A percentile compares a stretch with the other conserved stretches of the same genome.
Evolutionary conservation across 2,113 vertebrate species (phyloP).

Genomic region (pig (Sus scrofa)): DNA sequence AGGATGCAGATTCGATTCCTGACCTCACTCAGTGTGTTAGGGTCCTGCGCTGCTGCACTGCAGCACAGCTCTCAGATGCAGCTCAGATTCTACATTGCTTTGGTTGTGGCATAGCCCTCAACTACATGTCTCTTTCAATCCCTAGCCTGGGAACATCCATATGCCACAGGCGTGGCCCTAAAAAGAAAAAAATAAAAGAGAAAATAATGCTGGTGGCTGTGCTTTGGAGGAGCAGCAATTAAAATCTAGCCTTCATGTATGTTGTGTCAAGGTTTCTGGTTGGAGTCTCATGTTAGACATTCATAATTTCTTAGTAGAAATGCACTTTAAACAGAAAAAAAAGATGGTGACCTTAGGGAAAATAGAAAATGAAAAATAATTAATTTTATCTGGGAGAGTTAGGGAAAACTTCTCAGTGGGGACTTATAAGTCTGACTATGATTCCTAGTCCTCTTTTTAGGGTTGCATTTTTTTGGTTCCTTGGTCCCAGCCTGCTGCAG

Average conservation of each 20-base stretch:
- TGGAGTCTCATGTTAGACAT: not conserved
- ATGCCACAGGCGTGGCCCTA: too few relatives aligned
- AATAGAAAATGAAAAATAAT: not conserved
- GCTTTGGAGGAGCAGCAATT: not conserved
- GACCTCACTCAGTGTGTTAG: too few relatives aligned
- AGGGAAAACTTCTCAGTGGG: not conserved
- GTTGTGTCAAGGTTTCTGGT: not conserved
- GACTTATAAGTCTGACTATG: not conserved
- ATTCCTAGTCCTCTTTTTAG: not conserved
- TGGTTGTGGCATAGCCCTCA: too few relatives aligned
- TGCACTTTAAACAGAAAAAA: not conserved
- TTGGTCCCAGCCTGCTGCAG: too few relatives aligned
- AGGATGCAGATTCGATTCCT: too few relatives aligned
- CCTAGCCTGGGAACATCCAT: too few relatives aligned
- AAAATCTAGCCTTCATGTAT: not conserved
- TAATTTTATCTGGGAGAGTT: not conserved
- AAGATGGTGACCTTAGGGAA: not conserved
- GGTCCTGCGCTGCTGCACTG: too few relatives aligned
- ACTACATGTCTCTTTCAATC: too few relatives aligned
- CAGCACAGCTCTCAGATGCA: too few relatives aligned
- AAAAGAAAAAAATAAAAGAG: too few relatives aligned
- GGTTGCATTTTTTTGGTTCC: too few relatives aligned
- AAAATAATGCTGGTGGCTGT: not conserved
- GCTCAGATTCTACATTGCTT: too few relatives aligned
- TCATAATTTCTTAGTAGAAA: not conserved